Evolutionary conservation across 2,113 vertebrate species (phyloP), one percentile per base, ranked within the genome.

Genomic region (Tauraco erythrolophus): DNA sequence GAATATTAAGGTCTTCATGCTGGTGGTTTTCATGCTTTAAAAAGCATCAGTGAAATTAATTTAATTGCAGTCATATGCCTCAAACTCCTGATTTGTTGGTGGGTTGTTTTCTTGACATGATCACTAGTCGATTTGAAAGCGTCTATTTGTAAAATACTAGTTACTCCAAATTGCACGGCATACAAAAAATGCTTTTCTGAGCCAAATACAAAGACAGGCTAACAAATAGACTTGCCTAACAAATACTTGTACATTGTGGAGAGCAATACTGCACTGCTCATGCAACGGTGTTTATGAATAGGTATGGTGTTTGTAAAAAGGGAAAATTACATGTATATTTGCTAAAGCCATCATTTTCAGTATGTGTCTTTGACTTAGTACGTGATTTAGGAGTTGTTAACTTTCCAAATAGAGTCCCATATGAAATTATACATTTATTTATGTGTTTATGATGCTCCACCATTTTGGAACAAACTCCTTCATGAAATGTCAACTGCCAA

Each of bases 401-500:
- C 35, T 81, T 70, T 71, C 41, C 58, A 82, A 27, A 31, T 10
- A 11, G 27, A 54, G 46, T 61, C 41, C 45, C 5, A 1, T 41
- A 13, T 25, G 18, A 69, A 51, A 3, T 37, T 4, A 39, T 57
- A 51, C 27, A 25, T 46, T 48, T 50, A 33, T 31, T 82, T 51
- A 46, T 27, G 41, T 43, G 11, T 43, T 10, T 74, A 12, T n/a
- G 27, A 9, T 10, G 4, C 21, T 80, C 11, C 30, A 18, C 30
- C 1, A 0, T 74, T 84, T 68, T 39, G 17, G 51, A 69, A 50
- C 61, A 88, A 84, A 35, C 7, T 30, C 21, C 50, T 48, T 80
- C 14, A 41, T 0, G 0, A 74, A 74, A 64, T 2, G 5, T 46
- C 22, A 62, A 1, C 56, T 4, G 1, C 22, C 30, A 48, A 43